Conservation (phyloP, 2,888 invertebrate species). For the Monoplex corrugatus region DNA sequence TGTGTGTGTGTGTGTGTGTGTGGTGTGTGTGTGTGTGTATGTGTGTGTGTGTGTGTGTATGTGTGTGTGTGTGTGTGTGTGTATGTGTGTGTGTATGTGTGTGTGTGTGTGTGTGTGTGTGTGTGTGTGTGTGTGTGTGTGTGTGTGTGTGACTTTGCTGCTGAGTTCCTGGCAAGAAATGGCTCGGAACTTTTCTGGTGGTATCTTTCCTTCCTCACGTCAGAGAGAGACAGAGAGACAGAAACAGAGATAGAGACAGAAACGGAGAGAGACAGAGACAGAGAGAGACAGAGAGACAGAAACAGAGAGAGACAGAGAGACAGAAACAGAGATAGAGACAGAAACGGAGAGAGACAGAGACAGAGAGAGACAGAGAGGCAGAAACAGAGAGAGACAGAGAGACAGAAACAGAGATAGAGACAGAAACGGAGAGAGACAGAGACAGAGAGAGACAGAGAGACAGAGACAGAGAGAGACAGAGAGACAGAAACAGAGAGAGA, state of each 20-base stretch:
- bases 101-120: not conserved
- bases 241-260: not conserved
- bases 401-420: too few relatives aligned
- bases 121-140: not conserved
- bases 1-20: constrained; percentile 7
- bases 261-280: constrained; percentile 1
- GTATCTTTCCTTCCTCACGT: too few relatives aligned
- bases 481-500: too few relatives aligned
- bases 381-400: too few relatives aligned
- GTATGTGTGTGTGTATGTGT: not conserved
- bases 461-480: too few relatives aligned
- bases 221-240: not conserved
- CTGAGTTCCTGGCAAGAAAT: too few relatives aligned
- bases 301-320: constrained; percentile 18
- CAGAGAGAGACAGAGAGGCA: not conserved
- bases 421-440: too few relatives aligned
- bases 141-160: not conserved
- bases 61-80: constrained; percentile 16
- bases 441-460: too few relatives aligned
- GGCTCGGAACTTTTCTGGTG: too few relatives aligned
- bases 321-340: constrained; percentile 41
- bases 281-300: constrained; percentile 21
- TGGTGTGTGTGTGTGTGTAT: not conserved
- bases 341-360: not conserved
- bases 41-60: not conserved